Percentiles rank a stretch among this genome's conserved stretches.
Conservation (phyloP, 2,888 invertebrate species). For the Thymelicus acteon region DNA sequence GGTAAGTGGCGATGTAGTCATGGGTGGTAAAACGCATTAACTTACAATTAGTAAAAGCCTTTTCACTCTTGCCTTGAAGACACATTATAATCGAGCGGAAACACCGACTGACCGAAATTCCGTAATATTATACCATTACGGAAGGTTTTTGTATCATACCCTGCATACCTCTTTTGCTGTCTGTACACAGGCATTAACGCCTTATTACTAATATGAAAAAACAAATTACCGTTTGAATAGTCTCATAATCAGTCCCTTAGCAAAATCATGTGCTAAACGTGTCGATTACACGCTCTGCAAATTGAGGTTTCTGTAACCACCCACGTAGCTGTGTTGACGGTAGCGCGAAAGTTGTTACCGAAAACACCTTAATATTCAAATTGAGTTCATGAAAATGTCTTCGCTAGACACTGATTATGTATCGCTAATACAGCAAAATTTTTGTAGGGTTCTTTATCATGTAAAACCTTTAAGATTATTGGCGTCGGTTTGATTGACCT, state of each 20-base stretch:
- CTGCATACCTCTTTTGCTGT: no score
- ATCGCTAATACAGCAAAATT: background rate
- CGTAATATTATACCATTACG: no score
- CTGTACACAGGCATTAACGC: no score
- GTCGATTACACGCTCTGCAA: conserved; percentile 5
- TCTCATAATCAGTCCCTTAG: background rate
- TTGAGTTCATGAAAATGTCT: conserved; percentile 14
- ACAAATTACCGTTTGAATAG: background rate
- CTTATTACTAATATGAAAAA: background rate
- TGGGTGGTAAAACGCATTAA: no score
- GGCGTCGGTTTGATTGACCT: no score
- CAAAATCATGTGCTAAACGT: background rate
- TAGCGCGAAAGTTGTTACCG: conserved; percentile 11
- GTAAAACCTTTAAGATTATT: background rate
- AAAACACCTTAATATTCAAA: conserved; percentile 29
- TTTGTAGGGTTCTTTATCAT: background rate
- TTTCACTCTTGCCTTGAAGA: no score
- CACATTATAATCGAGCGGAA: no score
- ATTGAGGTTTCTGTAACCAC: background rate
- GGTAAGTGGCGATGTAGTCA: no score
- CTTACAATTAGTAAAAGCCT: no score
- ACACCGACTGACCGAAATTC: no score
- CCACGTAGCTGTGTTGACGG: conserved; percentile 15
- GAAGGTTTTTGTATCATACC: no score
- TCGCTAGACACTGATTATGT: background rate